Base-by-base conservation (phyloP, 2,888 invertebrate species). In the Dolomedes plantarius region DNA sequence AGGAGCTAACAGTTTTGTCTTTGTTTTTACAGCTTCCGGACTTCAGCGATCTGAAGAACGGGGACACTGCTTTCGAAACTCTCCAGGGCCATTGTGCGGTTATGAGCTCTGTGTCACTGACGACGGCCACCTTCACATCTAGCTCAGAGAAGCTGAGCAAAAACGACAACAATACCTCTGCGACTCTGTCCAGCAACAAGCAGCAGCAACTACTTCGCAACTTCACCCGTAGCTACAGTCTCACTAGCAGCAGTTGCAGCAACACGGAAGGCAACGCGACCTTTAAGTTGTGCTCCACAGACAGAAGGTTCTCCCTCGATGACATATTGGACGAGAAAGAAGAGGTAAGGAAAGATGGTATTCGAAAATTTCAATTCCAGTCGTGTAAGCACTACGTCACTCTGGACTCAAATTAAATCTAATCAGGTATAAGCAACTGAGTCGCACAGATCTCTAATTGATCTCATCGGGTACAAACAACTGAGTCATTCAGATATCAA, bases 161-260 rank as follows among this genome's bases (percentile, higher is more conserved):
- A 50, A 67, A 46, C 80, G 62, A 77, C 67, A 65, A 41, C 62
- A 9, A 62, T 11, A n/a, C 36, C 31, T 68, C 76, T 5, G 41
- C 65, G 23, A 50, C 65, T 16, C 36, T 69, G 32, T 69, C 64
- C 23, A 73, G 56, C 50, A 64, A 81, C 11, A 41, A 82, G 68
- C 62, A 83, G 41, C 64, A 77, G 76, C 79, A 86, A 62, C 76
- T 78, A 41, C 79, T 73, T 62, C 46, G 31, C 69, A 86, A 65
- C 79, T 89, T 89, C 76, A 87, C 80, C 71, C 64, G 89, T 9
- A 89, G 89, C 56, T 78, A 88, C 67, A 85, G 88, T 28, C 72
- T 86, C 1, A 78, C 80, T 6, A 77, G 82, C 62, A 88, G 80
- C 50, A 72, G 75, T 16, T 64, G 87, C 56, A 81, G 87, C 32